Conservation (phyloP, 2,113 vertebrate genomes). For the Octodon degus region DNA sequence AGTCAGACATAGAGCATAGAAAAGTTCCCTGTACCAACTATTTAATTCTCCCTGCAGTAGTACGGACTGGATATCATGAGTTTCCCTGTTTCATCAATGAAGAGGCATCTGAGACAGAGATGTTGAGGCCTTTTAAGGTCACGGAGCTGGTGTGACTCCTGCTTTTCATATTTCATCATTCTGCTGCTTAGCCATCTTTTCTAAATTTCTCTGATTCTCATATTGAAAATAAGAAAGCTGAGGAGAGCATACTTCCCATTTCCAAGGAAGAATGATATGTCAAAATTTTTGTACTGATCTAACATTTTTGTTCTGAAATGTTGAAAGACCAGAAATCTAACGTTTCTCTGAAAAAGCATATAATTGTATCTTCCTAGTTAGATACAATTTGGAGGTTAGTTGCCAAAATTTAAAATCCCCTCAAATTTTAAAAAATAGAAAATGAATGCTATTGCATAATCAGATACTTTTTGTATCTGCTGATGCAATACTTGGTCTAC, state of each 20-base stretch:
- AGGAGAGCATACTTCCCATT: background rate
- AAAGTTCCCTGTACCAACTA: background rate
- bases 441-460: slow-evolving; percentile 4
- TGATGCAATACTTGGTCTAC: background rate
- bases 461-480: background rate
- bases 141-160: background rate
- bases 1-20: background rate
- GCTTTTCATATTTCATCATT: background rate
- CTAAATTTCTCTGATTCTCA: background rate
- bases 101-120: background rate
- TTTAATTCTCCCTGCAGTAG: background rate
- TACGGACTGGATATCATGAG: background rate
- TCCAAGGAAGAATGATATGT: background rate
- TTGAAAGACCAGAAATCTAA: background rate
- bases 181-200: background rate
- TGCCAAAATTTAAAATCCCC: background rate
- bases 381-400: background rate
- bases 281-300: background rate
- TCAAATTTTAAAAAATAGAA: background rate
- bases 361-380: background rate
- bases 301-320: background rate
- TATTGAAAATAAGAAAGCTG: background rate
- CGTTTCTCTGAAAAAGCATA: background rate
- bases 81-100: background rate
- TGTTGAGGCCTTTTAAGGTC: background rate